Base-by-base conservation (phyloP, 2,888 invertebrate genomes). In the Lamellibrachia satsuma region DNA sequence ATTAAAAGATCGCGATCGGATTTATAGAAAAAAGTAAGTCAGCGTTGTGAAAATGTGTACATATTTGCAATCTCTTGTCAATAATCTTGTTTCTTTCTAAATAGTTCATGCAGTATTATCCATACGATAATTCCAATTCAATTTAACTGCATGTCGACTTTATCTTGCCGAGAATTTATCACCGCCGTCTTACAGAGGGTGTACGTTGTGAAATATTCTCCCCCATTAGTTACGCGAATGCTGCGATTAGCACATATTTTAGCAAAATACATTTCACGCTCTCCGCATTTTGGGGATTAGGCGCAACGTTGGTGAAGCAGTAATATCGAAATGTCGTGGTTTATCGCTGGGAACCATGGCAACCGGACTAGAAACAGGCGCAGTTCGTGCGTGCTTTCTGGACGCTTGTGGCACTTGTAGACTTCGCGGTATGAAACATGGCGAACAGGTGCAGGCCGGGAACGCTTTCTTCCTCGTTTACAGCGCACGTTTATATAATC, bases 281-380 rank as follows among this genome's bases (percentile, higher is more conserved):
- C 75, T 75, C 22, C 75, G 75, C 75, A 75, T 75, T 75, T 75
- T 75, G 22, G 75, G 75, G 75, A 75, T 75, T 75, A 75, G 75
- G 75, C 75, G 15, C 75, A 75, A 75, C 75, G 22, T 75, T 75
- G 75, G 22, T 75, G 75, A 75, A 75, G 75, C 75, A 15, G 75
- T 75, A 75, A 75, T 75, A 75, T 75, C 75, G 75, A 75, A 75
- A 75, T 75, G 75, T 75, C 75, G 75, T 75, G 75, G 75, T 75
- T 75, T 75, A 75, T 75, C 75, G 75, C 75, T 22, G 75, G 75
- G 75, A 75, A 75, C 75, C 75, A 75, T 75, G 22, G 75, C 75
- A 75, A 75, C 75, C 1, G 75, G 75, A 22, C 75, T 1, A 22
- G 75, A 75, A 75, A 75, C 75, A 75, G 75, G 75, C 75, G 15